Evolutionary conservation across 2,797 vertebrate species (phyloP).

Genomic region (Saguinus oedipus): DNA sequence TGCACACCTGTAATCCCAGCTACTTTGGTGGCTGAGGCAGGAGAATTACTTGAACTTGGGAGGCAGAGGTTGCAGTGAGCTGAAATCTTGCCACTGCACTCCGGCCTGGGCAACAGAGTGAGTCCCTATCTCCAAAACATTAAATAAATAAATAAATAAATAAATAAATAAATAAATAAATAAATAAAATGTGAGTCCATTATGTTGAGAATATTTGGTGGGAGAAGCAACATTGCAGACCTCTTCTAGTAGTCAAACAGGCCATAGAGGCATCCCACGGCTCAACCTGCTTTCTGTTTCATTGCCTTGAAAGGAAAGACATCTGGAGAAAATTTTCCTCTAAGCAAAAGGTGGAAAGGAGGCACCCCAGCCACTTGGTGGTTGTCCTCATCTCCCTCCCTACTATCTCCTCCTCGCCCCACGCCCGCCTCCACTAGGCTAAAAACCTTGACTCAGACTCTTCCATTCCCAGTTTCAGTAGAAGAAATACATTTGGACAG

Average conservation of each 20-base stretch:
- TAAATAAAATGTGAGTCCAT: too few species aligned
- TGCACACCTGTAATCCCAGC: too few species aligned
- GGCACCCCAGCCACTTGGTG: background rate
- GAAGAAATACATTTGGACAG: constrained; percentile 16
- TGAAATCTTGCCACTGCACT: too few species aligned
- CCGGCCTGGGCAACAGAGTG: too few species aligned
- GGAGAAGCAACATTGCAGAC: background rate
- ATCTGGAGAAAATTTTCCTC: constrained; percentile 38
- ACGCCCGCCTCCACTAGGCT: background rate
- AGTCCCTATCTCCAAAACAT: too few species aligned
- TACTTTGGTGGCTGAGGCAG: too few species aligned
- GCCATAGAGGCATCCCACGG: background rate
- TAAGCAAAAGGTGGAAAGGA: constrained; percentile 22
- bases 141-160: too few species aligned
- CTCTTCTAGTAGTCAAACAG: background rate
- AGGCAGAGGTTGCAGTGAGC: too few species aligned
- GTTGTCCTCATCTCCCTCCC: background rate
- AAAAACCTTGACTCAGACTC: background rate
- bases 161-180: too few species aligned
- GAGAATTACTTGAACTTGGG: too few species aligned
- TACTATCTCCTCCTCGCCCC: background rate
- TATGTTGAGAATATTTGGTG: background rate
- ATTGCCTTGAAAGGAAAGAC: background rate
- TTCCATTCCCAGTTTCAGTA: background rate
- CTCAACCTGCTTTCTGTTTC: background rate